Evolutionary conservation across 2,113 vertebrate genomes (phyloP), one percentile per base, ranked within the genome.

Genomic region (Balaeniceps rex): DNA sequence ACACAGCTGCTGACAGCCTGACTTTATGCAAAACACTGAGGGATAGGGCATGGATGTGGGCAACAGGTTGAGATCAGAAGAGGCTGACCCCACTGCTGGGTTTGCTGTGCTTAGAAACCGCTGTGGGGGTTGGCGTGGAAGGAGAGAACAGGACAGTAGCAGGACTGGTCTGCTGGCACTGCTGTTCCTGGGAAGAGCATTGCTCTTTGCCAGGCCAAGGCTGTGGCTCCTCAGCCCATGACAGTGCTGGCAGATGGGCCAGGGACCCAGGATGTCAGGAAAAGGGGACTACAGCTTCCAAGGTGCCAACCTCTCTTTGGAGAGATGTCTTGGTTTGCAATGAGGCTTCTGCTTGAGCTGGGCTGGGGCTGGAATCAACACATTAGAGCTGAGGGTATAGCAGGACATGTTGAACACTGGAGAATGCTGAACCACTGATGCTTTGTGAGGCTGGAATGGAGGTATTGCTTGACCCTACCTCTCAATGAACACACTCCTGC

Each of bases 401-500:
- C 44, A 81, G 78, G 52, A 36, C 9, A 1, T 4, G 10, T 36
- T 24, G 58, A 52, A 47, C 4, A 0, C 29, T 17, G 46, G 68
- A 64, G 77, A 71, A 34, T 12, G 77, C 74, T 52, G 87, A 66
- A 29, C 23, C 21, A 2, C 34, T 21, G 10, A 2, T 47, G 5
- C n/a, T n/a, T 12, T 5, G 1, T 55, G 88, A 33, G n/a, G 21
- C 51, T 70, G 44, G 31, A 33, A 29, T 0, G 1, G 63, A 78
- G 36, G 40, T 12, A 5, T 10, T 34, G 26, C 31, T 38, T 42
- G 12, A 4, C 34, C 22, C 14, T 66, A 47, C 47, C 38, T 42
- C 57, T 60, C n/a, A 3, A 0, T 15, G 61, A 55, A 28, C 44
- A 8, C 5, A 0, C 8, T 16, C 23, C 28, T 46, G 49, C 47